Conservation (phyloP, 2,888 invertebrate genomes). For the Antheraea assamensis region DNA sequence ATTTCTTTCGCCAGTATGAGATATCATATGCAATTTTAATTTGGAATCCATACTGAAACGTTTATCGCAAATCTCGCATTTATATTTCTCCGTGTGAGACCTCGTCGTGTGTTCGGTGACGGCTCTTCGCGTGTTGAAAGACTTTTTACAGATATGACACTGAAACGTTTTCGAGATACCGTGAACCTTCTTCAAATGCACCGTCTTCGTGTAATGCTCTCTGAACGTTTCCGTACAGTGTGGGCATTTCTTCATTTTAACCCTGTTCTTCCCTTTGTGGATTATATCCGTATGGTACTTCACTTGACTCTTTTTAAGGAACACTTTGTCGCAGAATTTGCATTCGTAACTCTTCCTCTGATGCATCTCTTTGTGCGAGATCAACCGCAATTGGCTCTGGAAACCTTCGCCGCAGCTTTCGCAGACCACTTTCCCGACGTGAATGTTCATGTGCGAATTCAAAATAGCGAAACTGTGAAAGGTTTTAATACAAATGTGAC, state of each 20-base stretch:
- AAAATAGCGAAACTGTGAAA: constrained; percentile 51
- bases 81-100: constrained; percentile 67
- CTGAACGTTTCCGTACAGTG: constrained; percentile 51
- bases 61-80: constrained; percentile 69
- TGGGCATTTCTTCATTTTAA: constrained; percentile 47
- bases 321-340: constrained; percentile 60
- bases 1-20: constrained; percentile 66
- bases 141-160: constrained; percentile 50
- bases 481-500: constrained; percentile 50
- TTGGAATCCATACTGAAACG: constrained; percentile 69
- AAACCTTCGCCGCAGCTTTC: constrained; percentile 60
- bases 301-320: constrained; percentile 64
- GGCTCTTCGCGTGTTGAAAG: constrained; percentile 45
- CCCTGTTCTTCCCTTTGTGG: constrained; percentile 50
- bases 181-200: constrained; percentile 52
- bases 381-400: constrained; percentile 49
- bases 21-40: constrained; percentile 67
- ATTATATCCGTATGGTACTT: constrained; percentile 66
- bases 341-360: constrained; percentile 46
- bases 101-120: constrained; percentile 55
- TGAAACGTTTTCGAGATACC: constrained; percentile 46
- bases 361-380: constrained; percentile 55
- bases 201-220: constrained; percentile 56
- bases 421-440: constrained; percentile 59
- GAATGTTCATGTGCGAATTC: constrained; percentile 55